Evolutionary conservation across 2,113 vertebrate species (phyloP), one percentile per base, ranked within the genome.

Genomic region (Ciconia boyciana): DNA sequence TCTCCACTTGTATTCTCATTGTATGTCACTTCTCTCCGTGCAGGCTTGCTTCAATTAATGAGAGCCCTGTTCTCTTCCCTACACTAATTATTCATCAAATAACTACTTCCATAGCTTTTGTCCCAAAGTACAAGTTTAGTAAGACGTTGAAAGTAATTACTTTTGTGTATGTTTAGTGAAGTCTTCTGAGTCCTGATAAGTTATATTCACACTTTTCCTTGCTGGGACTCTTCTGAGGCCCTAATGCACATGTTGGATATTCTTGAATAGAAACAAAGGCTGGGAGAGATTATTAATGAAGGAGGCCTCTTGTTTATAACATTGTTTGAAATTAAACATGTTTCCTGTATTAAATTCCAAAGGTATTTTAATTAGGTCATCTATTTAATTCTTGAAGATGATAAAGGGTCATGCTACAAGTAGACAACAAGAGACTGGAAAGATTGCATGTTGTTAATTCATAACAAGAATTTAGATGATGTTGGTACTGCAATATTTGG

Each of bases 111-210:
- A 14, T 54, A 8, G 89, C 93, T 88, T 77, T 80, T 92, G 79
- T 97, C 96, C 94, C 96, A 93, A 94, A 96, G 96, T 95, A 96
- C 82, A 72, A 74, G 82, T 88, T 79, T 15, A 68, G 91, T 57
- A n/a, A 75, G 84, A 87, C 26, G 94, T 90, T 74, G 65, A 89
- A 48, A 91, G 91, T 97, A 96, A 96, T 97, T 96, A 96, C 95
- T 93, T 79, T 8, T 57, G 74, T 85, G 87, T 77, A 4, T 80
- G 93, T 93, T 77, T 80, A 90, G 87, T 48, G 75, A 87, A 82
- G 87, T 22, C 94, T 90, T 77, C 3, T 0, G 77, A 83, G 95
- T 66, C 84, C 81, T 79, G 51, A 2, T n/a, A 83, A 94, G 85
- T 82, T 79, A 1, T 3, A 5, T 9, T 39, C 57, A 6, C 13